Evolutionary conservation across 2,113 vertebrate genomes (phyloP).

Genomic region (Strigops habroptila): DNA sequence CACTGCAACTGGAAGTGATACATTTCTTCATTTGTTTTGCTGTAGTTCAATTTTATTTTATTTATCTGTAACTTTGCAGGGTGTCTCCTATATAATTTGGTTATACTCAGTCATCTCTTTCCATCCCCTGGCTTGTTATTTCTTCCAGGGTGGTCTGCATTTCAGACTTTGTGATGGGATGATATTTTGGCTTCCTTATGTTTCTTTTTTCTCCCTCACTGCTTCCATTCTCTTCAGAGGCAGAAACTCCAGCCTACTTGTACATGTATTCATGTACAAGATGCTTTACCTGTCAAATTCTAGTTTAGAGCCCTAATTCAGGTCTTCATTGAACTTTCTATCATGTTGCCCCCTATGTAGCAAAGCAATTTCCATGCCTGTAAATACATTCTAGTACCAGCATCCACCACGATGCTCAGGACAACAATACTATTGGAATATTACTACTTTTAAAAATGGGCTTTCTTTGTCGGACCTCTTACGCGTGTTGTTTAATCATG

Average conservation of each 20-base stretch:
- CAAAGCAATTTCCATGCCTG: background rate
- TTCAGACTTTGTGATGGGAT: background rate
- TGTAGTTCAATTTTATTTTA: background rate
- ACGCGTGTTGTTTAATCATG: background rate
- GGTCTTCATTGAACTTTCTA: background rate
- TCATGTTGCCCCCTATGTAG: background rate
- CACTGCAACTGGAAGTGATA: background rate
- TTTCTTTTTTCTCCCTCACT: background rate
- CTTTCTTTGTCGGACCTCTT: background rate
- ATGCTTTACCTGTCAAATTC: background rate
- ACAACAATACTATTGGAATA: background rate
- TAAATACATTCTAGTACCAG: background rate
- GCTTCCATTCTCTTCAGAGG: background rate
- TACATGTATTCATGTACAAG: background rate
- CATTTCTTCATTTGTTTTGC: background rate
- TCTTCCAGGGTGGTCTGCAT: background rate
- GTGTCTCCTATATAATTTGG: background rate
- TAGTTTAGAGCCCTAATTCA: background rate
- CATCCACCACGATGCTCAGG: background rate
- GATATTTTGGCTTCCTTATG: background rate
- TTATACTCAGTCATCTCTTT: background rate
- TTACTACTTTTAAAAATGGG: background rate
- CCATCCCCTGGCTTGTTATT: background rate
- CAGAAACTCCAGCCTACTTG: background rate
- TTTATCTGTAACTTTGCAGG: background rate